A percentile compares a stretch with the other conserved stretches of the same genome.
Conservation (phyloP, 2,797 vertebrate genomes). For the Melanotaenia maccullochi region DNA sequence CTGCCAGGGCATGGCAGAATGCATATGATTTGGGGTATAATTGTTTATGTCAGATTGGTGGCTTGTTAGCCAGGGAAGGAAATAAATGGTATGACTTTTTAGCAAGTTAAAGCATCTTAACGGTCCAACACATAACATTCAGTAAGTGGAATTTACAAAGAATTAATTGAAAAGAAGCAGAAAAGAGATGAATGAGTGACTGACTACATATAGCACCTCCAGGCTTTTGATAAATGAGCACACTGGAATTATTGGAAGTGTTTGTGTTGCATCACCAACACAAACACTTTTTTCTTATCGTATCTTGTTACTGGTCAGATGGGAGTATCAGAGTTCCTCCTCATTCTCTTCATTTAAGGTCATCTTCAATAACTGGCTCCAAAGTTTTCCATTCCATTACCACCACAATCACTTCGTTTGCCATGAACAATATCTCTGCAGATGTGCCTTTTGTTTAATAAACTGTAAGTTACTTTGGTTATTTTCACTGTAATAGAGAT, state of each 20-base stretch:
- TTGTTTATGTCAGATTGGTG: constrained; percentile 4
- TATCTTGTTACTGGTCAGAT: constrained; percentile 34
- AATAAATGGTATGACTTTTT: constrained; percentile 10
- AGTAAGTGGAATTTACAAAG: background rate
- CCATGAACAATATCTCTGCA: constrained; percentile 12
- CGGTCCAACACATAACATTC: background rate
- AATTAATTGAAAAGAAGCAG: background rate
- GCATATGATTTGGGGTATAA: constrained; percentile 7
- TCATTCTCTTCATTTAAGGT: constrained; percentile 26
- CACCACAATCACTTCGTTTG: background rate
- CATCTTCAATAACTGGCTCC: constrained; percentile 7
- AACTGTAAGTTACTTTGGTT: background rate
- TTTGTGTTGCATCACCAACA: constrained; percentile 31
- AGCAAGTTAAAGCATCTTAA: background rate
- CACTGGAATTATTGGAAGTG: constrained; percentile 43
- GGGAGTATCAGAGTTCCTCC: constrained; percentile 23
- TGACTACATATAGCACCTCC: constrained; percentile 12
- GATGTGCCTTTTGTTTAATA: background rate
- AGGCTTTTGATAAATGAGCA: constrained; percentile 19
- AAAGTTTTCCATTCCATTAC: constrained; percentile 20
- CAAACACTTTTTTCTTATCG: constrained; percentile 31
- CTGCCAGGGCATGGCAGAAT: constrained; percentile 1
- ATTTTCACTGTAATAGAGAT: background rate
- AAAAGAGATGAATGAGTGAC: constrained; percentile 8
- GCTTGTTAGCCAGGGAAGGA: background rate